Percentiles rank a stretch among this genome's conserved stretches.
Evolutionary conservation across 2,797 vertebrate species (phyloP).

Genomic region (Malacoctenus gilli): DNA sequence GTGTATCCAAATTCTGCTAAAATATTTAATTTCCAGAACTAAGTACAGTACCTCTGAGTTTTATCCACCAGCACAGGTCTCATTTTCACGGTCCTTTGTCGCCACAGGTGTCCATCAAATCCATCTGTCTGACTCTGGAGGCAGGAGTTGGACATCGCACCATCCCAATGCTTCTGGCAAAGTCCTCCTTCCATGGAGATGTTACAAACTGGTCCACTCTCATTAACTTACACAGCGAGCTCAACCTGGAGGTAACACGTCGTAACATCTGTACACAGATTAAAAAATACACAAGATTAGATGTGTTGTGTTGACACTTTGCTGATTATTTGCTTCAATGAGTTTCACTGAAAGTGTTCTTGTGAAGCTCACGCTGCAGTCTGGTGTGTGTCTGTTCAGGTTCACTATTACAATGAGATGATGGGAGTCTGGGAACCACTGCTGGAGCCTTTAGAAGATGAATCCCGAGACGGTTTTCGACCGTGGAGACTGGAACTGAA

Average conservation of each 20-base stretch:
- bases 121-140: constrained; percentile 93
- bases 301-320: too few species aligned
- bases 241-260: constrained; percentile 81
- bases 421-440: constrained; percentile 98
- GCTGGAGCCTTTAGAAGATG: constrained; percentile 94
- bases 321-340: too few species aligned
- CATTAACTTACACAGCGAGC: constrained; percentile 88
- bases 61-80: neutral
- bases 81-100: constrained; percentile 17
- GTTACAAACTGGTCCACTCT: constrained; percentile 94
- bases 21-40: too few species aligned
- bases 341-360: too few species aligned
- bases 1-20: too few species aligned
- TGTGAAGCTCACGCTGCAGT: too few species aligned
- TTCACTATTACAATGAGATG: constrained; percentile 95
- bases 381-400: too few species aligned
- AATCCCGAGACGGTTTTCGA: constrained; percentile 87
- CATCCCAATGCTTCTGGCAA: constrained; percentile 95
- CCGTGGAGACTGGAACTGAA: constrained; percentile 93
- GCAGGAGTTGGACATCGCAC: constrained; percentile 96
- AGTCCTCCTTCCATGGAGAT: constrained; percentile 90
- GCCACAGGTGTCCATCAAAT: constrained; percentile 85
- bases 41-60: neutral
- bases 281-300: too few species aligned
- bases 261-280: too few species aligned